Conservation (phyloP, 2,113 vertebrate genomes). For the Brachypodius melanocephalos region DNA sequence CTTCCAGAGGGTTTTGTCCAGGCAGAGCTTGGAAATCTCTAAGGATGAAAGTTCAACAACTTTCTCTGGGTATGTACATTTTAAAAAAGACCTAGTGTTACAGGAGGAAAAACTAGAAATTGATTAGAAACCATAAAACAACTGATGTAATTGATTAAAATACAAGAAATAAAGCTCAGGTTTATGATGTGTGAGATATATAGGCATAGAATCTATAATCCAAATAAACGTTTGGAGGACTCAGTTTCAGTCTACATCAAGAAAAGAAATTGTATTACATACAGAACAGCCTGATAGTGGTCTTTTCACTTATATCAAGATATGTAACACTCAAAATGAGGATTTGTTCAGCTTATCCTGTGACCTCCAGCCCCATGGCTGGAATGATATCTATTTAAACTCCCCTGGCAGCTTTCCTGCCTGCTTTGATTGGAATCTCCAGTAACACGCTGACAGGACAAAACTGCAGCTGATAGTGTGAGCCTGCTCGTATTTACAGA, state of each 20-base stretch:
- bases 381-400: conserved; percentile 1
- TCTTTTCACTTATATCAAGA: background rate
- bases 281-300: background rate
- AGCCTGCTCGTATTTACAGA: background rate
- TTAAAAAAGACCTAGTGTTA: background rate
- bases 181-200: background rate
- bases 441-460: background rate
- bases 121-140: background rate
- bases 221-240: background rate
- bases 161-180: background rate
- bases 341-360: conserved; percentile 16
- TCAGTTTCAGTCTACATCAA: background rate
- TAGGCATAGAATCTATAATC: background rate
- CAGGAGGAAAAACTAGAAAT: background rate
- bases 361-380: background rate
- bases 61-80: background rate
- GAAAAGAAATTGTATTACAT: background rate
- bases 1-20: background rate
- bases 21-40: background rate
- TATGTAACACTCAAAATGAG: background rate
- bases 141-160: background rate
- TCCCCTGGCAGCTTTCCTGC: conserved; percentile 39
- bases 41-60: background rate
- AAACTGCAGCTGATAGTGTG: background rate
- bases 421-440: conserved; percentile 20